A percentile compares a stretch with the other conserved stretches of the same genome.
These are phyloP conservation scores for Cydia fagiglandana DNA, from an alignment of 1,140 invertebrate genomes.

Conservation along the genomic window DNA sequence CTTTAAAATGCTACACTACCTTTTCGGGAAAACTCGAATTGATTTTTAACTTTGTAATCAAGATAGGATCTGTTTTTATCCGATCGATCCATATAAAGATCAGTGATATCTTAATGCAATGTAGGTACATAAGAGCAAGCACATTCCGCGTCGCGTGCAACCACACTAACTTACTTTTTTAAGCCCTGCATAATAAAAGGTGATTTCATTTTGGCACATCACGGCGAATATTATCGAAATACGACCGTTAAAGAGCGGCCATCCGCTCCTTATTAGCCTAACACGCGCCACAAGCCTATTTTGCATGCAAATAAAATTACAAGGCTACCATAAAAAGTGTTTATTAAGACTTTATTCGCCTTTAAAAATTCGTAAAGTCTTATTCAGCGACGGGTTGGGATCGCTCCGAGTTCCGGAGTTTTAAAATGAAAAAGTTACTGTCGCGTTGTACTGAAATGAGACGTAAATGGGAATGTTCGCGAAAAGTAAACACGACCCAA, in stretches of 20 bases:
- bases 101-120: constrained; percentile 21
- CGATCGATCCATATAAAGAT: constrained; percentile 7
- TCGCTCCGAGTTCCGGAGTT: constrained; percentile 61
- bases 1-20: constrained; percentile 17
- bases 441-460: constrained; percentile 56
- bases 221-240: constrained; percentile 52
- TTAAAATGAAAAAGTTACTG: constrained; percentile 74
- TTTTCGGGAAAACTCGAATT: constrained; percentile 18
- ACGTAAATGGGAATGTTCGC: constrained; percentile 65
- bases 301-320: constrained; percentile 68
- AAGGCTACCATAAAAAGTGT: constrained; percentile 67
- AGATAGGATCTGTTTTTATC: constrained; percentile 28
- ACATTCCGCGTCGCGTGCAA: constrained; percentile 16
- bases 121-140: neutral
- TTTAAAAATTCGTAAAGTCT: constrained; percentile 75
- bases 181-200: constrained; percentile 47
- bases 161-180: constrained; percentile 8
- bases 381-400: constrained; percentile 56
- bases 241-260: constrained; percentile 52
- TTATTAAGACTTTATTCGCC: constrained; percentile 71
- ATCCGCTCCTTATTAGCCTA: constrained; percentile 68
- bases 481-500: constrained; percentile 54
- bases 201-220: constrained; percentile 52
- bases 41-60: constrained; percentile 19
- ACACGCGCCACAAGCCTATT: constrained; percentile 64